Conservation (phyloP, 2,888 invertebrate species). For the Apodemia hepburni region DNA sequence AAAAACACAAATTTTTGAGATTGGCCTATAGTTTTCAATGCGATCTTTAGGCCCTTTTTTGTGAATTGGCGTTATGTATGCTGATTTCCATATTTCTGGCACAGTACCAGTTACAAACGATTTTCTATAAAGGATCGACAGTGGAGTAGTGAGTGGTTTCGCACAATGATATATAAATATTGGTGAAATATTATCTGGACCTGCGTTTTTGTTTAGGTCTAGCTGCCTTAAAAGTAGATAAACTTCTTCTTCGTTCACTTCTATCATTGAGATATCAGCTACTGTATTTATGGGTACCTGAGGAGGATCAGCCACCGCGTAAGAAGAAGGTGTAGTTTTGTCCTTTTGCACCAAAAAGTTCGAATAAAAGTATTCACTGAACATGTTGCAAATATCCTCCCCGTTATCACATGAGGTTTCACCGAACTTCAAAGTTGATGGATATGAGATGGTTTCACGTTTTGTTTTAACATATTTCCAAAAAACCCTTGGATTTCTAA, state of each 20-base stretch:
- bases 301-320: not conserved
- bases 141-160: not conserved
- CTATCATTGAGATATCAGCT: not conserved
- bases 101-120: not conserved
- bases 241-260: not conserved
- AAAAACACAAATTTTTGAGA: not conserved
- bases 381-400: not conserved
- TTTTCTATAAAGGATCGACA: not conserved
- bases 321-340: not conserved
- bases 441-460: not conserved
- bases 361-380: not conserved
- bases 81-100: not conserved
- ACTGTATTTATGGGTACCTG: not conserved
- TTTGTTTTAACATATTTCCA: conserved; percentile 2
- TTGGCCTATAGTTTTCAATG: not conserved
- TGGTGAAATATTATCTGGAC: conserved; percentile 11
- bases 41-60: not conserved
- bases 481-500: not conserved
- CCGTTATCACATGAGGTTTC: not conserved
- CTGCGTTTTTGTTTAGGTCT: conserved; percentile 4
- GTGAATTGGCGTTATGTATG: conserved; percentile 1
- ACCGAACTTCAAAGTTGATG: not conserved
- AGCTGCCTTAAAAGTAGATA: not conserved
- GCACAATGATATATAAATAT: not conserved
- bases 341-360: not conserved